These are phyloP conservation scores for Mohoua ochrocephala DNA, from an alignment of 2,113 vertebrate species.

Conservation along the genomic window DNA sequence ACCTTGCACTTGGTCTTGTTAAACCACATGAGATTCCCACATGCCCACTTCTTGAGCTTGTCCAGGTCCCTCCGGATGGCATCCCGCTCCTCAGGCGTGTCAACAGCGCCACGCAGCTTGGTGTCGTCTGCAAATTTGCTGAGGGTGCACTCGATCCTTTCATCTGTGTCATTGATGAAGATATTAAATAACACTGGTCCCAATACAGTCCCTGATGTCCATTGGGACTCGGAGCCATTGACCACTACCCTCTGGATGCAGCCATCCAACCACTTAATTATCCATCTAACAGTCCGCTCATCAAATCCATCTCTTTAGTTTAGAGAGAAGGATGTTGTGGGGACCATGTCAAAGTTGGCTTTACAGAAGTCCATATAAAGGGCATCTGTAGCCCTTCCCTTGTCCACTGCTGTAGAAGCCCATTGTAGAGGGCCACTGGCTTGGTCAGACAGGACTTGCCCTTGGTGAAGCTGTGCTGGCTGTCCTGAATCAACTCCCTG, in stretches of 20 bases:
- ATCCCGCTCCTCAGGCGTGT: neutral
- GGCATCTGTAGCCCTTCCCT: neutral
- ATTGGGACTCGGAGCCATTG: neutral
- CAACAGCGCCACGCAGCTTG: accelerated
- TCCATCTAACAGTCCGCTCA: neutral
- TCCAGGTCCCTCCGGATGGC: neutral
- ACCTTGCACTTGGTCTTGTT: neutral
- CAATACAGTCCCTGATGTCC: neutral
- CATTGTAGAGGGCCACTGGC: neutral
- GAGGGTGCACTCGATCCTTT: neutral
- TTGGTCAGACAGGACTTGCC: neutral
- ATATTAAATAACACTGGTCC: neutral
- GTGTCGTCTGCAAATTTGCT: neutral
- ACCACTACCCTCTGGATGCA: neutral
- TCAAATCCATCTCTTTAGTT: neutral
- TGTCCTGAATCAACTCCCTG: neutral
- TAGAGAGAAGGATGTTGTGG: neutral
- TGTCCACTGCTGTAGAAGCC: neutral
- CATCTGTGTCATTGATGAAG: neutral
- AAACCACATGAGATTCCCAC: neutral
- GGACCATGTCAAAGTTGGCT: neutral
- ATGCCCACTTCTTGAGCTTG: neutral
- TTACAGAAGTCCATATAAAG: neutral
- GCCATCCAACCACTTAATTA: neutral
- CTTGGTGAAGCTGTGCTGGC: neutral